A percentile compares a stretch with the other conserved stretches of the same genome.
phyloP scores from a whole-genome alignment of 2,113 vertebrate species.

The Ursus arctos region DNA sequence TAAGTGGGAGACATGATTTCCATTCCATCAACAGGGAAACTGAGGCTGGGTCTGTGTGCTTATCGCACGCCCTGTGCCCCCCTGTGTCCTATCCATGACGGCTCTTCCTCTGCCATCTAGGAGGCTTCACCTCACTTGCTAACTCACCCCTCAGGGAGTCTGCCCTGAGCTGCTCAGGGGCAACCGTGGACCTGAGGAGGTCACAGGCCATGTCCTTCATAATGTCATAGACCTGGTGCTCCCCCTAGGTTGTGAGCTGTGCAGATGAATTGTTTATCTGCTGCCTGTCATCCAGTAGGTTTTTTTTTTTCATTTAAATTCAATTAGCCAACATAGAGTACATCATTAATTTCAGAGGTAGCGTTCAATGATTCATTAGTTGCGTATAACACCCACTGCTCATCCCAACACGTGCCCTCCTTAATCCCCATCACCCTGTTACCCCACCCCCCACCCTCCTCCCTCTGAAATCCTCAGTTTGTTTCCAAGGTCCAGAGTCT shows the following conservation, averaged over 20 bases:
- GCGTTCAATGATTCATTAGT: background rate
- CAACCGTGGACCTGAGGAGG: background rate
- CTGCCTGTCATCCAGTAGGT: background rate
- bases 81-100: background rate
- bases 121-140: background rate
- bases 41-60: background rate
- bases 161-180: background rate
- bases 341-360: background rate
- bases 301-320: background rate
- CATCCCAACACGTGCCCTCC: too few relatives aligned
- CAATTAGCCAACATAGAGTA: background rate
- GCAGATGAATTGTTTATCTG: accelerated
- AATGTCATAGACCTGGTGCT: accelerated
- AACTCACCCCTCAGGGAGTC: too few relatives aligned
- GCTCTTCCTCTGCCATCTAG: background rate
- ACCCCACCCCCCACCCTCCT: too few relatives aligned
- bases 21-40: background rate
- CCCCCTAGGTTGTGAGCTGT: background rate
- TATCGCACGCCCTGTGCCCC: accelerated
- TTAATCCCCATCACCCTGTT: too few relatives aligned
- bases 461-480: too few relatives aligned
- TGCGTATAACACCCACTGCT: too few relatives aligned
- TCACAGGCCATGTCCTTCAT: accelerated
- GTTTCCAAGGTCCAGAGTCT: too few relatives aligned
- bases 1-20: background rate